Base-by-base conservation (phyloP, 2,113 vertebrate genomes). In the Pteronura brasiliensis region DNA sequence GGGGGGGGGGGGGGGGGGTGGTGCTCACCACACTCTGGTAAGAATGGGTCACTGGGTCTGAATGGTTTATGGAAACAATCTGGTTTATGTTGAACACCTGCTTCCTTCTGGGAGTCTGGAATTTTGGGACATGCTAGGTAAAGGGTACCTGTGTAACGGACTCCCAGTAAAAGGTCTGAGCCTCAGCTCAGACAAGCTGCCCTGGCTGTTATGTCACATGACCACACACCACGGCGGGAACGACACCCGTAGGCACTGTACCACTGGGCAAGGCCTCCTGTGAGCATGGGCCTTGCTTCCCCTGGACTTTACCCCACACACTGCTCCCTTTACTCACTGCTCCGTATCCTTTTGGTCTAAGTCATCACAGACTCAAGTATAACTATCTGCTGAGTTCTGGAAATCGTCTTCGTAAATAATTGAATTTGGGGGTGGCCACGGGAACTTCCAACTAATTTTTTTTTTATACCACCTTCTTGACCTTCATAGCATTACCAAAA, bases 261-360 rank as follows among this genome's bases (percentile, higher is more conserved):
- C 18, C 1, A 1, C 9, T 0, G 2, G 39, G 49, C 49, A 20
- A 69, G 10, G 47, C 7, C 10, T 8, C 42, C 15, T 2, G 1
- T 8, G 23, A 39, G 29, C 59, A n/a, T 27, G 6, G 3, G 9
- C 15, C 34, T 76, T 23, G 61, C n/a, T 29, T 42, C 15, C 55
- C 39, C 6, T 2, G 29, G 8, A 20, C 0, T 1, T 31, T 2
- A 14, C 36, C 20, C 31, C 10, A 7, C 0, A 2, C 6, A 34
- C 34, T 23, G 49, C 15, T 9, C 49, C 29, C 27, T 65, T 21
- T 42, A 61, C 25, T 88, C 42, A 31, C 23, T 79, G 52, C 39
- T 88, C 36, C 34, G 55, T 2, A 4, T 1, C 9, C 34, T 55
- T 82, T 61, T 6, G 25, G 71, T 3, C 20, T 8, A 39, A 71